Percentiles rank a stretch among this genome's conserved stretches.
phyloP scores from a whole-genome alignment of 2,797 vertebrate species.

The Ceyx erithaca region DNA sequence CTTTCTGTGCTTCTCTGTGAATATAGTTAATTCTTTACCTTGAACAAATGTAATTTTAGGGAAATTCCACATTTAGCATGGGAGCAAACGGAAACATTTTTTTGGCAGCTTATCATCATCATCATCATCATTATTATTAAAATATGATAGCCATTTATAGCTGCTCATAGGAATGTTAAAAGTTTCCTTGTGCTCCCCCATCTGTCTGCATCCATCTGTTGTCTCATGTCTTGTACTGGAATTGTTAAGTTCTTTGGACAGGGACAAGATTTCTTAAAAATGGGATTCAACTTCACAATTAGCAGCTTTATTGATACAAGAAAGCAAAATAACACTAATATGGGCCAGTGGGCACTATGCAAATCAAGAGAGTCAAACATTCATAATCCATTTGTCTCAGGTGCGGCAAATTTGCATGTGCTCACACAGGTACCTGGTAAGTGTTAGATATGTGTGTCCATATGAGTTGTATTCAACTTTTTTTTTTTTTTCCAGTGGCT shows the following conservation, averaged over 20 bases:
- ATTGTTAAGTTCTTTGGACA: slow-evolving; percentile 55
- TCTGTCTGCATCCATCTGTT: slow-evolving; percentile 72
- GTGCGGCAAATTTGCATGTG: background rate
- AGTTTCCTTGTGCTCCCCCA: slow-evolving; percentile 65
- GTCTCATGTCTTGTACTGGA: slow-evolving; percentile 51
- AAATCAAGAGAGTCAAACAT: background rate
- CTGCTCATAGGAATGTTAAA: slow-evolving; percentile 63
- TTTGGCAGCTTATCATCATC: slow-evolving; percentile 54
- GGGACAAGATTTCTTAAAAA: slow-evolving; percentile 5
- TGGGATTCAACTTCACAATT: background rate
- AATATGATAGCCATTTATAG: slow-evolving; percentile 66
- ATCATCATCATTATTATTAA: slow-evolving; percentile 59
- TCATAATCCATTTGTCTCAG: background rate
- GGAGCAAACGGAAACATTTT: slow-evolving; percentile 56
- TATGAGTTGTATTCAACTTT: background rate
- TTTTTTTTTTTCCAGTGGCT: slow-evolving; percentile 69
- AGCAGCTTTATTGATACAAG: background rate
- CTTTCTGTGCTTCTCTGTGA: background rate
- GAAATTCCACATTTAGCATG: slow-evolving; percentile 59
- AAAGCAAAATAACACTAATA: background rate
- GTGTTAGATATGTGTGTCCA: background rate
- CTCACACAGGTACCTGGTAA: background rate
- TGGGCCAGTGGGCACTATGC: background rate
- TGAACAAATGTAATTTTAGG: slow-evolving; percentile 26
- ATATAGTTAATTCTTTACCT: slow-evolving; percentile 34